Evolutionary conservation across 2,797 vertebrate species (phyloP), one percentile per base, ranked within the genome.

Genomic region (Toxotes lorentzi): DNA sequence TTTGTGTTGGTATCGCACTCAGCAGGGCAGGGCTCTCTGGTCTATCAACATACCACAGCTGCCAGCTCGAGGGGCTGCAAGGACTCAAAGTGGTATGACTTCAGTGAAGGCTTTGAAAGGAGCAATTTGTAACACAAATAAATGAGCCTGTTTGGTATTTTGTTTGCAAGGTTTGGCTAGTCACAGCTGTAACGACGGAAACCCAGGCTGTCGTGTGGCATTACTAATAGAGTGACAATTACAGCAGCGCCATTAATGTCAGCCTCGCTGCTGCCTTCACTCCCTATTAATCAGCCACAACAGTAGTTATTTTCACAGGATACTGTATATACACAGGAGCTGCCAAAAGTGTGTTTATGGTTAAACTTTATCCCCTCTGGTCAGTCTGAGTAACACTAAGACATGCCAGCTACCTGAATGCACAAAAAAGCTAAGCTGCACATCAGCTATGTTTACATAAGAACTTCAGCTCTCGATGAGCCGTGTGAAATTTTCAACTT

Each of bases 221-320:
- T 95, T 94, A 94, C 93, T 95, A 94, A 95, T 94, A 94, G 93
- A 86, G 92, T 95, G 94, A 95, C 93, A 94, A 93, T 95, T 95
- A 94, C 89, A 89, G 90, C 89, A 90, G 88, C 54, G 51, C 91
- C 92, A 90, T 94, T 93, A 94, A 93, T 91, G 93, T 94, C 91
- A 94, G 90, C 88, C 87, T 72, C 4, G 81, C 86, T 63, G 87
- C 90, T 86, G 88, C 90, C 90, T 91, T 93, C 84, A 65, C 88
- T 91, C 90, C 88, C 89, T 92, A 92, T 94, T 93, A 91, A 91
- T 92, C 92, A 93, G 86, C 86, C 85, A 83, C 91, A 91, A 91
- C 90, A 84, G 89, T 89, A 92, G 89, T 93, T 91, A 88, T 91
- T 90, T 92, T 92, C 88, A 91, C 88, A 56, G 86, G 86, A 90